Base-by-base conservation (phyloP, 2,113 vertebrate genomes). In the Phalacrocorax carbo region DNA sequence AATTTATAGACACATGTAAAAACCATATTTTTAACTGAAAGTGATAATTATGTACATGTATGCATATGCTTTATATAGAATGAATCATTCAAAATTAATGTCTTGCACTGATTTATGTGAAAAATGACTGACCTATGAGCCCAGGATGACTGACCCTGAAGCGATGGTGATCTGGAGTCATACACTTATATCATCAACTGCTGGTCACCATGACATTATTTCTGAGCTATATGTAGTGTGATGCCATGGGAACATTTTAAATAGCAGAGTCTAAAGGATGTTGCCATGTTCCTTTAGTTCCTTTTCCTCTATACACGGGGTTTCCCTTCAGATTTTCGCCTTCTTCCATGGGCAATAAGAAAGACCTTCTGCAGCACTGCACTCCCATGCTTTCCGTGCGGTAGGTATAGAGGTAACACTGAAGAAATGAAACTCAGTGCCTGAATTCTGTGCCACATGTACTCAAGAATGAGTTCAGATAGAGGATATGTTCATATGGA, bases 321-420 rank as follows among this genome's bases (percentile, higher is more conserved):
- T 64, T 75, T 69, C 30, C 36, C 14, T 79, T 82, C 29, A 44
- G 19, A 19, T 82, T 84, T 86, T 36, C 18, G 1, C 29, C 7
- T 54, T 73, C 18, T 93, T 69, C 16, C 25, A n/a, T 4, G 27
- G 1, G 4, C 21, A 75, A 22, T 27, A 22, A 70, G 51, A 81
- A 77, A 88, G 6, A 0, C 2, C 54, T 78, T 73, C 44, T 69
- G 11, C 16, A 34, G 3, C 20, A 36, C 23, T 49, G 16, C 29
- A n/a, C 11, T 2, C 4, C 36, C 42, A 16, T 0, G 1, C 0
- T 27, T 93, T n/a, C 10, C 5, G 38, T 51, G 30, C 21, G 17
- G 9, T 34, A 19, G 20, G 11, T 42, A 17, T 27, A 46, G 34
- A 69, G 48, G 3, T 15, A 52, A 54, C 11, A 55, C 13, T 44